Evolutionary conservation across 1,140 invertebrate species (phyloP), one percentile per base, ranked within the genome.

Genomic region (Heterodera carotae): DNA sequence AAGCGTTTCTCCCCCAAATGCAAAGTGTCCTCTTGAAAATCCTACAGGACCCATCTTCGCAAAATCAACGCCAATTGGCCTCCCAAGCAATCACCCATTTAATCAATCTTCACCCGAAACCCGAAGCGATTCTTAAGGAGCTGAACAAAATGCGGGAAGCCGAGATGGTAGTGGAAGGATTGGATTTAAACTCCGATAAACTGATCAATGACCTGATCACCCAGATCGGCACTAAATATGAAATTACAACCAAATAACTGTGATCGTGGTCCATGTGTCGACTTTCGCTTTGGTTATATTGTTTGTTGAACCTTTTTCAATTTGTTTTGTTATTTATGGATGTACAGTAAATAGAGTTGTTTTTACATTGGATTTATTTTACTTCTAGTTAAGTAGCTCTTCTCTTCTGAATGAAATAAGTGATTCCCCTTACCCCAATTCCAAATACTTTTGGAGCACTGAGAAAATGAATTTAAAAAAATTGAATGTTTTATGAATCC

Each of bases 1-100:
- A 96, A 89, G 95, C 98, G 86, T 99, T 99, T 89, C 90, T 99
- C 83, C 96, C 97, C 15, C 96, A 99, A 90, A 90, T 99, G 12
- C 96, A 98, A 91, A 97, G 95, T 27, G 98, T 96, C 5, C 98
- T 99, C 89, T 90, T 98, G 18, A 86, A 86, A 69, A 79, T 84
- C 22, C 68, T 86, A 18, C 81, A 85, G 48, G 84, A 85, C 27
- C 70, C 77, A 15, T 64, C 78, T 25, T 84, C 84, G 5, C 34
- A 69, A 29, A 75, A 80, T 43, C 81, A 82, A 5, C 56, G 84
- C 33, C 48, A 72, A 48, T 59, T 75, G 22, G 84, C 84, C 48
- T 81, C 75, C 34, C 53, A 73, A 27, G 84, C 15, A 31, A 78
- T 78, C n/a, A 22, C 29, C 48, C 22, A 56, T 18, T n/a, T 78